Evolutionary conservation across 2,113 vertebrate genomes (phyloP), one percentile per base, ranked within the genome.

Genomic region (Urocolius indicus): DNA sequence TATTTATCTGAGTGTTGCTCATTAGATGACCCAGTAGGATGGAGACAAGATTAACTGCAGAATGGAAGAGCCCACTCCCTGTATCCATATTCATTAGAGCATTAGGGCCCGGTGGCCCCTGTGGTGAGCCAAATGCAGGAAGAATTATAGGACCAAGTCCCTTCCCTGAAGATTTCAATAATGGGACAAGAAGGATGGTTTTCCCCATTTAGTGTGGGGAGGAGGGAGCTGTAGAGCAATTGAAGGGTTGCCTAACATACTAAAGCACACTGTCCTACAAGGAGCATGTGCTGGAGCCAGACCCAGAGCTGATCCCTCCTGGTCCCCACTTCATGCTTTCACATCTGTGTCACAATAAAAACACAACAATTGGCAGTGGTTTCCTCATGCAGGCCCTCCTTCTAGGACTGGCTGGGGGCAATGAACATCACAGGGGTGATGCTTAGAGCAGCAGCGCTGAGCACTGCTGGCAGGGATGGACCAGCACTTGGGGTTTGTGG

Each of bases 401-500:
- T 45, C 57, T n/a, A n/a, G 82, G 77, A 0, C 30, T 2, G 30
- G 10, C 77, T 26, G 27, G 69, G 45, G 66, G 51, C 57, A 23
- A 69, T 26, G 11, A 19, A 9, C 8, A 0, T 29, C 16, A 9
- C 65, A 26, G 77, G 14, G 57, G 13, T 81, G 88, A 43, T 41
- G 38, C 38, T 74, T 23, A 3, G 7, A 52, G 74, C 79, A 67
- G 54, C 8, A 4, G 6, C 2, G 38, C 59, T 7, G 65, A 30
- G 3, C 0, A 14, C 57, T 34, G 54, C 52, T 1, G 2, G 43
- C 9, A 23, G 3, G 1, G 55, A 16, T 2, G 51, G 51, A 54
- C 6, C 36, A 46, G 65, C 30, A 16, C 59, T 16, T 16, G 49
- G 46, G 59, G 10, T 17, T 5, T 46, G 69, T 7, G 21, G 43